phyloP scores from a whole-genome alignment of 2,113 vertebrate genomes.

The Panthera uncia region DNA sequence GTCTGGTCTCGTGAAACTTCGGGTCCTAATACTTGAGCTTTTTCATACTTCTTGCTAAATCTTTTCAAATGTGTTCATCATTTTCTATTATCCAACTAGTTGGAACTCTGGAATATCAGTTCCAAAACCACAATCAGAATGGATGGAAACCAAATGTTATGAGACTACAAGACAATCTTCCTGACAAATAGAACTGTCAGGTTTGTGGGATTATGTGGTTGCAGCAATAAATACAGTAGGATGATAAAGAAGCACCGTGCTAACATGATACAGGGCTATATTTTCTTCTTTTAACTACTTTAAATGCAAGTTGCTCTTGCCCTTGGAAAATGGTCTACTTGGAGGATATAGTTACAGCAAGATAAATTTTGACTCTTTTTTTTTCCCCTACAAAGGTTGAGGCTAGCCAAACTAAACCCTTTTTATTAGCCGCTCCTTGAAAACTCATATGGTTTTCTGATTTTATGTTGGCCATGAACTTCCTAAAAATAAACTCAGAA shows the following conservation, averaged over 20 bases:
- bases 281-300: neutral
- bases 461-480: neutral
- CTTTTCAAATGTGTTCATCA: neutral
- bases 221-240: neutral
- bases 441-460: neutral
- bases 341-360: neutral
- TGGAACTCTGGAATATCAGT: neutral
- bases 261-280: neutral
- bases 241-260: neutral
- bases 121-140: constrained; percentile 19
- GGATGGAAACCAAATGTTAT: constrained; percentile 28
- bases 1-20: neutral
- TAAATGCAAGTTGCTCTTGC: neutral
- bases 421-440: neutral
- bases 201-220: neutral
- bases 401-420: neutral
- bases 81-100: constrained; percentile 15
- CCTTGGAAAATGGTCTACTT: neutral
- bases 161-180: neutral
- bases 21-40: neutral
- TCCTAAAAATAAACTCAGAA: neutral
- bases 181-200: neutral
- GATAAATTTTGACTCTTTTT: neutral
- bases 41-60: constrained; percentile 24
- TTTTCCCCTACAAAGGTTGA: neutral